phyloP scores from a whole-genome alignment of 2,113 vertebrate genomes.

The Dasyurus viverrinus region DNA sequence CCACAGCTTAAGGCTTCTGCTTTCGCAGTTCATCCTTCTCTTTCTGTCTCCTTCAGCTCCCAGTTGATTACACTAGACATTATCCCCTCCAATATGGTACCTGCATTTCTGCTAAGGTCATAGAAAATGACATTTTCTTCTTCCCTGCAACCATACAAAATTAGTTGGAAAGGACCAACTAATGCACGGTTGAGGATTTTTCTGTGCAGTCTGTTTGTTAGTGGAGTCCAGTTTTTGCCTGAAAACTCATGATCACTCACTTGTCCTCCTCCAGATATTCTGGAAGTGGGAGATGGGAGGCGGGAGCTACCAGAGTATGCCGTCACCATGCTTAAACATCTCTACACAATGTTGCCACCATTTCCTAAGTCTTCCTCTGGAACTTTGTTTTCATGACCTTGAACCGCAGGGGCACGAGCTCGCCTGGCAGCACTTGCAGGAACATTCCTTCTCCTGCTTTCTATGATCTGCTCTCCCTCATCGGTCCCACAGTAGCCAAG shows the following conservation, averaged over 20 bases:
- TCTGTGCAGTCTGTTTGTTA: not conserved
- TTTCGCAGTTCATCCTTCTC: not conserved
- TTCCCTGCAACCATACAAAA: not conserved
- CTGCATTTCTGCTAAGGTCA: not conserved
- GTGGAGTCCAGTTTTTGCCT: not conserved
- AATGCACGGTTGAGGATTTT: not conserved
- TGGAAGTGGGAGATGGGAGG: not conserved
- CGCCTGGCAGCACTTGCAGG: not conserved
- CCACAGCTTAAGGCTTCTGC: not conserved
- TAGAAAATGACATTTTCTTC: not conserved
- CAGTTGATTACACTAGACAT: not conserved
- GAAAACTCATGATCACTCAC: not conserved
- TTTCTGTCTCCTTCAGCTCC: not conserved
- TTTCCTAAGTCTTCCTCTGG: not conserved
- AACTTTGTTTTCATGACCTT: not conserved
- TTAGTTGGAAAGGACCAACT: not conserved
- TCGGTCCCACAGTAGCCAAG: slow-evolving; percentile 39
- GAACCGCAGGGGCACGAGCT: not conserved
- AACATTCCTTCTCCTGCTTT: not conserved
- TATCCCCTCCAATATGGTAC: not conserved
- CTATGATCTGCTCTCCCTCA: not conserved
- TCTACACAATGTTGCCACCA: not conserved
- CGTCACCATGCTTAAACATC: not conserved
- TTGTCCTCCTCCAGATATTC: not conserved
- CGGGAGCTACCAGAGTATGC: not conserved